These are phyloP conservation scores for Scatophagus argus DNA, from an alignment of 2,113 vertebrate species.

Conservation along the genomic window DNA sequence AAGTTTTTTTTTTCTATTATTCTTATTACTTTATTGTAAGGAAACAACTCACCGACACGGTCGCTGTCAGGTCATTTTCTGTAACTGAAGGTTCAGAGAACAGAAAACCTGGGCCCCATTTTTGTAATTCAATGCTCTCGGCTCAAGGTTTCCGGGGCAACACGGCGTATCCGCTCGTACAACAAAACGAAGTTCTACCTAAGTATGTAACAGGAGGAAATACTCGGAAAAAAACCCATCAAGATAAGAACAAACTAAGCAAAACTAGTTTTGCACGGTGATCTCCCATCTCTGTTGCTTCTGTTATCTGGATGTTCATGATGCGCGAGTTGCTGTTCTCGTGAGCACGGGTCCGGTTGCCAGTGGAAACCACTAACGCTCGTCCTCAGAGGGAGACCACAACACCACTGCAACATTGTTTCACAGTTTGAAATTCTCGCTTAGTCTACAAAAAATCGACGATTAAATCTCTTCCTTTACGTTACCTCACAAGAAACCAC, in stretches of 20 bases:
- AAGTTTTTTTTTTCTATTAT: neutral
- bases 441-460: too few species aligned
- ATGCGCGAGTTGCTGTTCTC: slow-evolving; percentile 25
- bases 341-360: slow-evolving; percentile 53
- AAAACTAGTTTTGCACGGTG: neutral
- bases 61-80: slow-evolving; percentile 2
- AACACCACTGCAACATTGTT: too few species aligned
- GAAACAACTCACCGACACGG: neutral
- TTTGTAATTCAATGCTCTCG: slow-evolving; percentile 62
- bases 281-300: neutral
- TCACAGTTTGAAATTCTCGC: too few species aligned
- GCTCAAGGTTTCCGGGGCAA: slow-evolving; percentile 51
- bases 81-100: neutral
- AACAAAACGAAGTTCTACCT: slow-evolving; percentile 18
- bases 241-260: neutral
- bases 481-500: too few species aligned
- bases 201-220: neutral
- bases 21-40: neutral
- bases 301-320: neutral
- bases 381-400: neutral
- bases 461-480: slow-evolving; percentile 9
- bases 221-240: neutral
- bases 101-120: slow-evolving; percentile 48
- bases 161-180: slow-evolving; percentile 1
- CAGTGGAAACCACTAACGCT: slow-evolving; percentile 67